Base-by-base conservation (phyloP, 2,797 vertebrate genomes). In the Lacerta agilis region DNA sequence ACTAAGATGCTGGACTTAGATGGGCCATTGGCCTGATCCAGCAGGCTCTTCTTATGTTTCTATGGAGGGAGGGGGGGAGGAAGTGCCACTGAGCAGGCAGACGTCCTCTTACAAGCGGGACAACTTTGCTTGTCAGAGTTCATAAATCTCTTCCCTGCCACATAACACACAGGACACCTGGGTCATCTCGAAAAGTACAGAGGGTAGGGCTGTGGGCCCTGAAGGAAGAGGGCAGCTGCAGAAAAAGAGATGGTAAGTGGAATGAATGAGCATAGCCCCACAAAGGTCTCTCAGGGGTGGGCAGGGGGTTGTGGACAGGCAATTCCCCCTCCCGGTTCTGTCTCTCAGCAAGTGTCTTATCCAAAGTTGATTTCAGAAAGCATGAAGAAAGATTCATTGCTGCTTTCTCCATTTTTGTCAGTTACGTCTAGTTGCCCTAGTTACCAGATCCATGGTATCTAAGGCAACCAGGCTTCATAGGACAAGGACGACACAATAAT, bases 381-480 rank as follows among this genome's bases (percentile, higher is more conserved):
- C 85, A 66, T 36, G 87, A 89, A 93, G 86, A 89, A 94, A 94
- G 87, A 79, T 83, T 83, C 88, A 93, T 94, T 90, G 83, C 61
- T 86, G 88, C 87, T 92, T 92, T 92, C 94, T 89, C 85, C 90
- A 94, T 93, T 91, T 93, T 87, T 92, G 90, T 87, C 92, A 92
- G 79, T 88, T 92, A 79, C 38, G 27, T 90, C 80, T 90, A 92
- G 94, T 94, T 90, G 91, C 92, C 94, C 80, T 92, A 91, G 92
- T 91, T 95, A 95, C 95, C 86, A 90, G 77, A 88, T 88, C 66
- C 84, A 83, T 45, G 80, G 92, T 94, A 91, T 91, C 94, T 94
- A 95, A 91, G 91, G 92, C 92, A 96, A 95, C 92, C 87, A 92
- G 87, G 49, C 85, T 83, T 89, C 87, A 90, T 82, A 93, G 92